Evolutionary conservation across 2,113 vertebrate genomes (phyloP), one percentile per base, ranked within the genome.

Genomic region (Phrynosoma blainvillii): DNA sequence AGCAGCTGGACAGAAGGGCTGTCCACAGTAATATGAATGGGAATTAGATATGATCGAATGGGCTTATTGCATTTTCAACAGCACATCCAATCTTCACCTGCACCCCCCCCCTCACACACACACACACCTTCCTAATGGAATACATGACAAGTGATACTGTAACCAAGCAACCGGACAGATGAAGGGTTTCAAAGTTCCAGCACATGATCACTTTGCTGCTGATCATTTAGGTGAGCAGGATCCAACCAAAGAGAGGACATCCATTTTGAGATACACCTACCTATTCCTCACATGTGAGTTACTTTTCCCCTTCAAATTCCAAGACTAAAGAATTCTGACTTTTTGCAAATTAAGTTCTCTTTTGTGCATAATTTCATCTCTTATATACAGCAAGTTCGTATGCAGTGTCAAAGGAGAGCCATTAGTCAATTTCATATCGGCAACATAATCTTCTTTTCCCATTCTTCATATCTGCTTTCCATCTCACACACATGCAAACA

Each of bases 1-100:
- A 97, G 97, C 96, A 97, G 96, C 96, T 97, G 97, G 97, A 96
- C 97, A 96, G 96, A 96, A 92, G 90, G 91, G 95, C 96, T 96
- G 97, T 97, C 96, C 96, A 59, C 93, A 84, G 83, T 68, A 93
- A 96, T 95, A 97, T 93, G 95, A 96, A 97, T 95, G 96, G 93
- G 96, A 96, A 96, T 96, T 95, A 96, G 96, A 97, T 97, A 96
- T 89, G 95, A 97, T 97, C 92, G 18, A 96, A 96, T 88, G 91
- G 95, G 87, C 95, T 95, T 93, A 88, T 74, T 90, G 93, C 96
- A 91, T 94, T 94, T 96, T 96, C 96, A 93, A 92, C 91, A 95
- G 94, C 94, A 95, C 95, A 93, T 95, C 94, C 94, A 90, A 95
- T 94, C 96, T 94, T 95, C 91, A 93, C 91, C 54, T 1, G 42